Conservation (phyloP, 1,140 invertebrate species). For the Procambarus virginalis region DNA sequence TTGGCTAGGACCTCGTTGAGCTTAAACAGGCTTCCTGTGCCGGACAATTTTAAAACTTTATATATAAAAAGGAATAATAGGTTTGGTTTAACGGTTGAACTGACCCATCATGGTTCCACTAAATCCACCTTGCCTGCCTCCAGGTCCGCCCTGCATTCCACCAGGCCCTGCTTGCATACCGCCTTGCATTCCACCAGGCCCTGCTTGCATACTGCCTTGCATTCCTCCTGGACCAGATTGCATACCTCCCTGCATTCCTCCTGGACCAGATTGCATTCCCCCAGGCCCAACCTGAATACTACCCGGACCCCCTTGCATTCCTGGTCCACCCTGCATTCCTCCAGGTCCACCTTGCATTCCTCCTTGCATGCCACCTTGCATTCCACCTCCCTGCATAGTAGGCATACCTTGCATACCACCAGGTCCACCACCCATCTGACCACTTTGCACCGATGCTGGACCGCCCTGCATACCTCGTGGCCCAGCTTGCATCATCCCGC, state of each 20-base stretch:
- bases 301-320: slow-evolving; percentile 6
- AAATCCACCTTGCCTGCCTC: slow-evolving; percentile 42
- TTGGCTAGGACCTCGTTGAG: too few relatives aligned
- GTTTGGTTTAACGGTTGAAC: slow-evolving; percentile 13
- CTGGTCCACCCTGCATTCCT: slow-evolving; percentile 31
- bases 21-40: too few relatives aligned
- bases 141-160: slow-evolving; percentile 45
- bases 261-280: slow-evolving; percentile 33
- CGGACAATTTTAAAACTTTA: too few relatives aligned
- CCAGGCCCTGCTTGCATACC: slow-evolving; percentile 29
- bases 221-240: slow-evolving; percentile 45
- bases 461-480: slow-evolving; percentile 36
- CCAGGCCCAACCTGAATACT: slow-evolving; percentile 50
- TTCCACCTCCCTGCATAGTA: slow-evolving; percentile 41
- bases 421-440: slow-evolving; percentile 44
- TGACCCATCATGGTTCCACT: slow-evolving; percentile 43
- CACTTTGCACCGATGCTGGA: slow-evolving; percentile 2
- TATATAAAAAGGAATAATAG: too few relatives aligned
- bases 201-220: slow-evolving; percentile 45
- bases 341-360: slow-evolving; percentile 63
- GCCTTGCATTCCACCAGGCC: slow-evolving; percentile 47
- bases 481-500: slow-evolving; percentile 63
- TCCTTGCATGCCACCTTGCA: slow-evolving; percentile 31
- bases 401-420: slow-evolving; percentile 39
- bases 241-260: slow-evolving; percentile 41